Evolutionary conservation across 2,888 invertebrate genomes (phyloP).

Genomic region (Sinopyrophorus schimmeli): DNA sequence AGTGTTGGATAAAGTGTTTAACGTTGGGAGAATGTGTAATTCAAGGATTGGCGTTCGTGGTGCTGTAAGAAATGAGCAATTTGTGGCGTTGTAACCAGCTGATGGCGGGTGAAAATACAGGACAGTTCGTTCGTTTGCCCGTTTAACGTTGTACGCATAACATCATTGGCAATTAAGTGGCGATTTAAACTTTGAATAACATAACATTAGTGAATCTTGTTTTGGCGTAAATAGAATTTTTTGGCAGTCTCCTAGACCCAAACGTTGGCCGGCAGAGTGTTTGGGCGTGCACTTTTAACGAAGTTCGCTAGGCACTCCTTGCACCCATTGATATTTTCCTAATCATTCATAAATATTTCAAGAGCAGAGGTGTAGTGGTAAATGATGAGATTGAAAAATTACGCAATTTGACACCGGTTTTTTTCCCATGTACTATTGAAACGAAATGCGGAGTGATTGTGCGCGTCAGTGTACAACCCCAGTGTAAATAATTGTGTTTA

Average conservation of each 20-base stretch:
- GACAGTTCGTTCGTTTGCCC: conserved; percentile 50
- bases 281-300: conserved; percentile 53
- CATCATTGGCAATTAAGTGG: conserved; percentile 35
- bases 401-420: conserved; percentile 48
- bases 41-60: conserved; percentile 57
- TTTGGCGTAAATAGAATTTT: conserved; percentile 22
- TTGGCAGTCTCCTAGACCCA: conserved; percentile 22
- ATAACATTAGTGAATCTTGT: conserved; percentile 17
- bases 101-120: conserved; percentile 57
- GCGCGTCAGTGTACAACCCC: conserved; percentile 42
- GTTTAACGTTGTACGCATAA: conserved; percentile 48
- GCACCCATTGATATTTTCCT: conserved; percentile 51
- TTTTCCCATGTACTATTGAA: conserved; percentile 40
- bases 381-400: conserved; percentile 48
- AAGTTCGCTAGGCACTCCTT: conserved; percentile 44
- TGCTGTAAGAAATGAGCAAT: conserved; percentile 61
- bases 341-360: conserved; percentile 49
- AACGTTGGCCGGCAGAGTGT: conserved; percentile 37
- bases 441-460: conserved; percentile 50
- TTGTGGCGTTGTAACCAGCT: conserved; percentile 56
- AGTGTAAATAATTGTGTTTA: conserved; percentile 35
- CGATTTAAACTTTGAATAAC: conserved; percentile 40
- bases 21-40: conserved; percentile 59
- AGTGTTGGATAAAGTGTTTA: conserved; percentile 49
- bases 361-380: conserved; percentile 39